These are phyloP conservation scores for Panthera tigris DNA, from an alignment of 2,113 vertebrate species.

Conservation along the genomic window DNA sequence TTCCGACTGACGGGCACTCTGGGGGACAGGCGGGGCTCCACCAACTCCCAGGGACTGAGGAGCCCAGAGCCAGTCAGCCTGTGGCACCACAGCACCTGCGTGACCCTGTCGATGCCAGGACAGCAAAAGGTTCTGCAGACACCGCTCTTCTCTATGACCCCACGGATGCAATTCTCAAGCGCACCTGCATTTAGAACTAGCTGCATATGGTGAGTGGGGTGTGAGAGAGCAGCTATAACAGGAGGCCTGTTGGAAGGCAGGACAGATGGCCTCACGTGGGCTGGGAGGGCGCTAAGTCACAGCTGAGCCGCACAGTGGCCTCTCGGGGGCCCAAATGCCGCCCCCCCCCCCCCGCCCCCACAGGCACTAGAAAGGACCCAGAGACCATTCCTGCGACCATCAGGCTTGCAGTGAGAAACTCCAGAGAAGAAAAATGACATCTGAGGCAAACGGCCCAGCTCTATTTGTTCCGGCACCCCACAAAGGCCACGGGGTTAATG, in stretches of 20 bases:
- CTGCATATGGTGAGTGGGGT: neutral
- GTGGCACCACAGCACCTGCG: fast-evolving
- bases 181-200: neutral
- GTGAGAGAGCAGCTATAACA: neutral
- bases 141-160: too few relatives aligned
- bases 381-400: neutral
- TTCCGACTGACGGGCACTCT: fast-evolving
- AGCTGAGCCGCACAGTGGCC: neutral
- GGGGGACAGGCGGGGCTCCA: neutral
- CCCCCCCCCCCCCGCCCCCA: neutral
- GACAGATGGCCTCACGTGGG: neutral
- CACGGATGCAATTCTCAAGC: fast-evolving
- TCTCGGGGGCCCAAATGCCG: neutral
- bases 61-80: fast-evolving
- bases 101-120: too few relatives aligned
- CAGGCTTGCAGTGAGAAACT: neutral
- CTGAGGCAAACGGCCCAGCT: fast-evolving
- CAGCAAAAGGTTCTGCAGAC: neutral
- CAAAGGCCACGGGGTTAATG: neutral
- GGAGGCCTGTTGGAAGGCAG: neutral
- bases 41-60: neutral
- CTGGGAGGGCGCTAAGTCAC: neutral
- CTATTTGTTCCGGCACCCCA: fast-evolving
- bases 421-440: neutral
- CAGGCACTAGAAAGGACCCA: neutral